Evolutionary conservation across 1,140 invertebrate species (phyloP).

Genomic region (Octopus bimaculoides): DNA sequence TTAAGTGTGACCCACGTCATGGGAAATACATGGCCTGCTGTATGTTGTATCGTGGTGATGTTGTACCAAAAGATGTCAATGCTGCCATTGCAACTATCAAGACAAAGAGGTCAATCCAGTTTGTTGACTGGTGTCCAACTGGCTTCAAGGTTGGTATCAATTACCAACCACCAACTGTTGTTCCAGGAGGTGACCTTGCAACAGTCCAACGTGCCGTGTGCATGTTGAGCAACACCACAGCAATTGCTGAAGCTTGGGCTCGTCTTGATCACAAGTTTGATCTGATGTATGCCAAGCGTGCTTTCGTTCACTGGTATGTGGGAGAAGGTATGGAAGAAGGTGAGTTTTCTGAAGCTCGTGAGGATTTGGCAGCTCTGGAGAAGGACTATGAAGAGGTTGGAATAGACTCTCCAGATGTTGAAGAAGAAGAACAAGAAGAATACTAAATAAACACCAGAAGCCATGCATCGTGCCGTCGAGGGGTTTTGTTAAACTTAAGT

Average conservation of each 20-base stretch:
- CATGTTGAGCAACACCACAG: slow-evolving; percentile 68
- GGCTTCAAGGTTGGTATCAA: too few species aligned
- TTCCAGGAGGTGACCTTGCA: too few species aligned
- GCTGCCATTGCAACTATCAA: slow-evolving; percentile 81
- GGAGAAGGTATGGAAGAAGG: slow-evolving; percentile 78
- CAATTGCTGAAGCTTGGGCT: slow-evolving; percentile 66
- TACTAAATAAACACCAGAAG: neutral
- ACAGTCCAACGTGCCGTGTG: slow-evolving; percentile 63
- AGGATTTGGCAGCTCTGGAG: slow-evolving; percentile 71
- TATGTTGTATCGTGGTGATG: neutral
- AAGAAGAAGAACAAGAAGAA: neutral
- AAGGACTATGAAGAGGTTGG: slow-evolving; percentile 61
- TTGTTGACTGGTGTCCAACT: slow-evolving; percentile 46
- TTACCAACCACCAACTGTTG: too few species aligned
- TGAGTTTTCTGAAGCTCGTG: slow-evolving; percentile 72
- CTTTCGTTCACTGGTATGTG: slow-evolving; percentile 68
- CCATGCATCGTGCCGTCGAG: too few species aligned
- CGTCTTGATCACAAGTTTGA: slow-evolving; percentile 30
- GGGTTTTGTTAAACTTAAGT: too few species aligned
- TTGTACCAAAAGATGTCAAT: slow-evolving; percentile 73
- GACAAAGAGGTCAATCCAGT: slow-evolving; percentile 76
- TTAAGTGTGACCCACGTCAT: too few species aligned
- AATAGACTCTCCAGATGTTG: slow-evolving; percentile 29
- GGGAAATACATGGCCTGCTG: too few species aligned
- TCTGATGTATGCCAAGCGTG: neutral